Percentiles rank a stretch among this genome's conserved stretches.
These are phyloP conservation scores for Cheilinus undulatus DNA, from an alignment of 2,113 vertebrate species.

Conservation along the genomic window DNA sequence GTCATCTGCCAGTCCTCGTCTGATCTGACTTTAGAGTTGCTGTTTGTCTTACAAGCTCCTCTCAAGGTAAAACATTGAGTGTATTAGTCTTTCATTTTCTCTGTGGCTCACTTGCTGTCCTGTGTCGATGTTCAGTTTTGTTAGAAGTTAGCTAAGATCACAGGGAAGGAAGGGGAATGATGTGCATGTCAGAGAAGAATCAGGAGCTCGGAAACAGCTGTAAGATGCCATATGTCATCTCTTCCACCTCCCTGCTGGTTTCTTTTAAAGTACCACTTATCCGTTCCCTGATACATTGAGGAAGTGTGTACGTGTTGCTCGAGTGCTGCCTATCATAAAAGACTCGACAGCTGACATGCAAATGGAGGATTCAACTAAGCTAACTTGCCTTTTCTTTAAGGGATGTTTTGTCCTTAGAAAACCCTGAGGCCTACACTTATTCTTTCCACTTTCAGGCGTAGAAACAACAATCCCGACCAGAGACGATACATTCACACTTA, in stretches of 20 bases:
- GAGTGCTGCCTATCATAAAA: conserved; percentile 37
- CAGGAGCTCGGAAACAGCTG: conserved; percentile 32
- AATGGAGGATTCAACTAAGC: conserved; percentile 28
- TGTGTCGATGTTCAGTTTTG: conserved; percentile 24
- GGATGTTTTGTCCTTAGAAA: conserved; percentile 54
- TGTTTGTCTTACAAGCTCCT: conserved; percentile 40
- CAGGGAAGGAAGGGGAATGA: conserved; percentile 24
- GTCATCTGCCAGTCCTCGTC: conserved; percentile 44
- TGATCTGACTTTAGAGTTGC: conserved; percentile 12
- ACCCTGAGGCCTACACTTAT: neutral
- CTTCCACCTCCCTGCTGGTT: conserved; percentile 15
- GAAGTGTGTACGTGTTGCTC: neutral
- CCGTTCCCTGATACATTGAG: conserved; percentile 15
- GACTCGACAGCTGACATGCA: conserved; percentile 53
- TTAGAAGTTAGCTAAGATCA: conserved; percentile 42
- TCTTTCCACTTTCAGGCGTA: conserved; percentile 12
- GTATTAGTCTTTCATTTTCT: conserved; percentile 22
- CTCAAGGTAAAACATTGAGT: conserved; percentile 24
- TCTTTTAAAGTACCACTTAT: conserved; percentile 18
- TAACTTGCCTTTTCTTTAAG: conserved; percentile 34
- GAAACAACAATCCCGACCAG: conserved; percentile 6
- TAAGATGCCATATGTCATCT: conserved; percentile 46
- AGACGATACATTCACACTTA: conserved; percentile 28
- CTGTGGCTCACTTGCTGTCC: conserved; percentile 24
- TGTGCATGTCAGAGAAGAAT: conserved; percentile 44